Evolutionary conservation across 2,113 vertebrate genomes (phyloP), one percentile per base, ranked within the genome.

Genomic region (Oxyura jamaicensis): DNA sequence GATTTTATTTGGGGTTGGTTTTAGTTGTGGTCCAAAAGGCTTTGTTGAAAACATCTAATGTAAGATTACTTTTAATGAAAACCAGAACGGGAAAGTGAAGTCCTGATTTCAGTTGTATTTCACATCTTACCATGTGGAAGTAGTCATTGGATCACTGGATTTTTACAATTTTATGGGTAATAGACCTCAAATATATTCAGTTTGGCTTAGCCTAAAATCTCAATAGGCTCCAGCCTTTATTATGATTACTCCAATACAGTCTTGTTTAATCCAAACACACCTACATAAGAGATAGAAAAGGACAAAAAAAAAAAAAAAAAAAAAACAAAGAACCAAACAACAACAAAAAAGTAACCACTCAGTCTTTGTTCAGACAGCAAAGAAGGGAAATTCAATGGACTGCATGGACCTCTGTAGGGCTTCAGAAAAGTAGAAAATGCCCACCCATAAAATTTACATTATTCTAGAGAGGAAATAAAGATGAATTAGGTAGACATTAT

Each of bases 1-100:
- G 50, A 36, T 69, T 89, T 89, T 90, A 76, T 58, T 55, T 66
- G 81, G 71, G 20, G 23, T 55, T 79, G 39, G 56, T 76, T 35
- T 63, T 33, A 28, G 28, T 53, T 92, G 83, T 67, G n/a, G 31
- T 35, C 65, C 50, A 42, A 67, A 85, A 83, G 2, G 22, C 28
- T 90, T 41, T 68, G 28, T 69, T 88, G 28, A 78, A 82, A 96
- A 87, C 15, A 71, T 62, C 6, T 91, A 86, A 71, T 52, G 25
- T 58, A 67, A 69, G 75, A 78, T 19, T 66, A 52, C 5, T 92
- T 88, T 83, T 84, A 88, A 90, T n/a, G 21, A 92, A 93, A 94
- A 81, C 11, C 36, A 93, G 48, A 85, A 76, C 8, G 33, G 59
- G 50, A 79, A 85, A 86, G 39, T 58, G 35, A 87, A 91, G 44